Evolutionary conservation across 2,888 invertebrate species (phyloP).

Genomic region (Liposcelis brunnea): DNA sequence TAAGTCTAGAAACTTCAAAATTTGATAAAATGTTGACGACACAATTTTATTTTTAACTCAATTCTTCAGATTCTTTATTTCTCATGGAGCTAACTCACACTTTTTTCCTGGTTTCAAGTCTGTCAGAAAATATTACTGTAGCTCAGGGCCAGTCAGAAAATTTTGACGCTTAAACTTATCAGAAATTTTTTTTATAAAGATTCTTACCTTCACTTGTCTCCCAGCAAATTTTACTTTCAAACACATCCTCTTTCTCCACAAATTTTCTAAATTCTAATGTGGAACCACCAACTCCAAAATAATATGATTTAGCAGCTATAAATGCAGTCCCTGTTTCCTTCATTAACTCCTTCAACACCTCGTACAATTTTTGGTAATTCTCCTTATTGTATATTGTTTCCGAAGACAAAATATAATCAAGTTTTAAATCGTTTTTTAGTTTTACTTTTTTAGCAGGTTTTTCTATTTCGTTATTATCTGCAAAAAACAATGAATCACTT

Average conservation of each 20-base stretch:
- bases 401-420: conserved; percentile 73
- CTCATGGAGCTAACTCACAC: too few species aligned
- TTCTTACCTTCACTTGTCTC: conserved; percentile 36
- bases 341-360: conserved; percentile 44
- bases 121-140: too few species aligned
- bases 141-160: too few species aligned
- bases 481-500: too few species aligned
- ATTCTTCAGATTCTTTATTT: too few species aligned
- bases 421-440: conserved; percentile 32
- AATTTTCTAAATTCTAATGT: conserved; percentile 53
- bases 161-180: neutral
- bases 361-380: conserved; percentile 59
- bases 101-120: too few species aligned
- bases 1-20: too few species aligned
- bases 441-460: conserved; percentile 23
- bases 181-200: conserved; percentile 11
- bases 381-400: conserved; percentile 82
- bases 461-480: too few species aligned
- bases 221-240: conserved; percentile 43
- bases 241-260: conserved; percentile 34
- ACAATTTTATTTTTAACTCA: too few species aligned
- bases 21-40: too few species aligned
- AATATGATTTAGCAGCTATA: conserved; percentile 78
- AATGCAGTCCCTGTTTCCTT: conserved; percentile 36
- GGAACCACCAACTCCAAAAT: conserved; percentile 92